phyloP scores from a whole-genome alignment of 2,113 vertebrate species.

The Planiliza haematocheilus region DNA sequence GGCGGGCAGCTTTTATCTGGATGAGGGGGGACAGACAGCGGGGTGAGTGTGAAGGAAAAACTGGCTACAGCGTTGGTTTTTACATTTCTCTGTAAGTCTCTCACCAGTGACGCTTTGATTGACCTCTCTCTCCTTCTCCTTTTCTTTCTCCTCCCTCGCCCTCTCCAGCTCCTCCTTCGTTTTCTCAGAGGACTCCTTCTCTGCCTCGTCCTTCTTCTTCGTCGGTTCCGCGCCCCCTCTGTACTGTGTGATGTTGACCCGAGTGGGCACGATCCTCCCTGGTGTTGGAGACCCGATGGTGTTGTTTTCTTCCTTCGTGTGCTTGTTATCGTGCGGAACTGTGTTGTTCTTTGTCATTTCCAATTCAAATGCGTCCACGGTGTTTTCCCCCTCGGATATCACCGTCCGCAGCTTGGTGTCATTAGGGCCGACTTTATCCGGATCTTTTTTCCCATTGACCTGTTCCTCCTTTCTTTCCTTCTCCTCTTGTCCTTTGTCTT shows the following conservation, averaged over 20 bases:
- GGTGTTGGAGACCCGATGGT: constrained; percentile 32
- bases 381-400: constrained; percentile 55
- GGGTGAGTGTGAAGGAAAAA: neutral
- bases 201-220: constrained; percentile 33
- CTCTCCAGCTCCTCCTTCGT: constrained; percentile 49
- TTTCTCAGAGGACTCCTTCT: constrained; percentile 35
- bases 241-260: constrained; percentile 67
- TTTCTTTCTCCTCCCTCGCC: constrained; percentile 49
- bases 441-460: constrained; percentile 67
- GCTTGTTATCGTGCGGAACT: constrained; percentile 43
- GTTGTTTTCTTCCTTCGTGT: constrained; percentile 53
- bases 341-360: constrained; percentile 68
- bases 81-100: neutral
- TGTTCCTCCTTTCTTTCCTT: constrained; percentile 74
- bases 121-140: constrained; percentile 68
- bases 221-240: constrained; percentile 45
- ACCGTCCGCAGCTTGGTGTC: constrained; percentile 66
- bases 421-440: constrained; percentile 70
- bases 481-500: constrained; percentile 75
- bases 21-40: neutral
- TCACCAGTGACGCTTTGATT: constrained; percentile 79
- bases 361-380: constrained; percentile 64
- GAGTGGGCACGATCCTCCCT: constrained; percentile 34
- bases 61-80: neutral
- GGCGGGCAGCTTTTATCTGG: constrained; percentile 88